These are phyloP conservation scores for Orycteropus afer DNA, from an alignment of 2,113 vertebrate species.

Conservation along the genomic window DNA sequence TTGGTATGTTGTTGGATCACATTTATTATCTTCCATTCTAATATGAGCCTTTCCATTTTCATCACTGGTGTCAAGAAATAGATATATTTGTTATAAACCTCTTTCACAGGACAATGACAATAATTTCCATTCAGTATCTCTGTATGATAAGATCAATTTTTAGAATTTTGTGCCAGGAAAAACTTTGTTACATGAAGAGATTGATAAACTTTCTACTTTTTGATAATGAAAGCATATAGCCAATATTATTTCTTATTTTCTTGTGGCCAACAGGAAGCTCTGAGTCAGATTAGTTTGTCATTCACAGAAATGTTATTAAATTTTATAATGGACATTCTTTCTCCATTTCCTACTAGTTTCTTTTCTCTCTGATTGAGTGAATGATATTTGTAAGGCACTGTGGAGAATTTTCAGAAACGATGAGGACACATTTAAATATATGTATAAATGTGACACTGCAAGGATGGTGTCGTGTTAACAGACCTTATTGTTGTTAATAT, in stretches of 20 bases:
- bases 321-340: background rate
- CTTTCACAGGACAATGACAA: background rate
- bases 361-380: background rate
- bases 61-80: background rate
- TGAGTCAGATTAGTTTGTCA: background rate
- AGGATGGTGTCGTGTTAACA: too few relatives aligned
- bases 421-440: too few relatives aligned
- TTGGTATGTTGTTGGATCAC: background rate
- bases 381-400: background rate
- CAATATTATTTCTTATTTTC: background rate
- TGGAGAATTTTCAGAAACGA: slow-evolving; percentile 18
- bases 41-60: background rate
- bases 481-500: too few relatives aligned
- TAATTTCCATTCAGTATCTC: background rate
- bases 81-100: background rate
- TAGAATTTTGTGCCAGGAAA: background rate
- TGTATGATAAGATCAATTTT: background rate
- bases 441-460: too few relatives aligned
- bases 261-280: background rate
- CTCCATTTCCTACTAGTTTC: background rate
- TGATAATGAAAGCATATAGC: background rate
- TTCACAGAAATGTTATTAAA: background rate
- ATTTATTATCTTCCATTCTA: background rate
- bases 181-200: background rate
- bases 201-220: background rate